Percentiles rank a stretch among this genome's conserved stretches.
These are phyloP conservation scores for Scrobipalpa costella DNA, from an alignment of 2,888 invertebrate genomes.

Conservation along the genomic window DNA sequence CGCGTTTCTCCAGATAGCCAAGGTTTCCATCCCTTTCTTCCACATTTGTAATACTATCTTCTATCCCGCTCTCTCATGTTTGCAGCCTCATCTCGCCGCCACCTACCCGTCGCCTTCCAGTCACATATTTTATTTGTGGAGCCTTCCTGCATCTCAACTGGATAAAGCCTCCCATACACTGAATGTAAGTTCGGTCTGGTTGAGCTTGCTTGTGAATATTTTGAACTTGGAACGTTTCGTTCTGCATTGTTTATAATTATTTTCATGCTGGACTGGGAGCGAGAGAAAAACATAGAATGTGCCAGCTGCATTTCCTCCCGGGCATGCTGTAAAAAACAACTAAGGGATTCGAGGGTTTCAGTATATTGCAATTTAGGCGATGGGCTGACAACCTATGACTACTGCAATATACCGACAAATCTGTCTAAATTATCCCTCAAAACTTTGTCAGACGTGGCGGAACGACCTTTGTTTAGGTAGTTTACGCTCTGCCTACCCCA, in stretches of 20 bases:
- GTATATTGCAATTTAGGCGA: too few relatives aligned
- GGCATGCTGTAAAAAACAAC: too few relatives aligned
- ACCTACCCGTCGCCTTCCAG: conserved; percentile 79
- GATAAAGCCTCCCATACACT: conserved; percentile 67
- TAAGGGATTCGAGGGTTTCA: too few relatives aligned
- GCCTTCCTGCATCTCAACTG: conserved; percentile 77
- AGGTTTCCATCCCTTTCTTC: conserved; percentile 52
- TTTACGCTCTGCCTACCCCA: too few relatives aligned
- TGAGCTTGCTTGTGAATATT: background rate
- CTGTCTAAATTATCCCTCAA: too few relatives aligned
- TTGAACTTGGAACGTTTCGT: background rate
- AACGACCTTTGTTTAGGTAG: too few relatives aligned
- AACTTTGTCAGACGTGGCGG: too few relatives aligned
- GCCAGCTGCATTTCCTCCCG: too few relatives aligned
- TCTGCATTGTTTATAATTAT: background rate
- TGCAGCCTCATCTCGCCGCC: conserved; percentile 75
- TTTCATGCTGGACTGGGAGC: too few relatives aligned
- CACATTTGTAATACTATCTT: conserved; percentile 37
- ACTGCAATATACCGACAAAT: too few relatives aligned
- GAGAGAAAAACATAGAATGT: too few relatives aligned
- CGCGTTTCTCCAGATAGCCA: conserved; percentile 80
- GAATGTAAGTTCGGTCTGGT: conserved; percentile 36
- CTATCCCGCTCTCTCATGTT: conserved; percentile 61
- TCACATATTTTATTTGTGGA: conserved; percentile 81
- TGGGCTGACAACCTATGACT: too few relatives aligned